Conservation (phyloP, 2,797 vertebrate genomes). For the Potorous gilbertii region DNA sequence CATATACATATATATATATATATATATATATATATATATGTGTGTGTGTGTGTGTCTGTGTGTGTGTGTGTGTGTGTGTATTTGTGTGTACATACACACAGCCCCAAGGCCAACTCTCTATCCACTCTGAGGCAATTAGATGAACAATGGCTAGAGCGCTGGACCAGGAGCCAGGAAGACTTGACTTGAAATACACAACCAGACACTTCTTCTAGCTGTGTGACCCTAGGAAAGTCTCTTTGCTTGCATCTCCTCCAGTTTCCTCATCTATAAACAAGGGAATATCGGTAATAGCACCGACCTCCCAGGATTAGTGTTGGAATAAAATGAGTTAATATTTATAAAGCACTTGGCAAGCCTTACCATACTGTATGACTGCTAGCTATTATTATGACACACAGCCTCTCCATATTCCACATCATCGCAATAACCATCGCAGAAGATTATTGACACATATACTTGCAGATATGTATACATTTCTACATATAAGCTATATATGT, state of each 20-base stretch:
- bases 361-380: not conserved
- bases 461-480: not conserved
- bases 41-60: not conserved
- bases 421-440: not conserved
- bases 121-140: not conserved
- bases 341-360: not conserved
- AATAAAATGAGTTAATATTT: not conserved
- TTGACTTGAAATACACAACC: not conserved
- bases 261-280: not conserved
- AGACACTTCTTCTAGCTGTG: not conserved
- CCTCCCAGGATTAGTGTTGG: not conserved
- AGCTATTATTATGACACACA: not conserved
- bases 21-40: too few relatives aligned
- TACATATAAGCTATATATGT: not conserved
- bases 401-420: not conserved
- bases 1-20: too few relatives aligned
- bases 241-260: not conserved
- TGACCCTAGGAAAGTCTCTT: not conserved
- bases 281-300: not conserved
- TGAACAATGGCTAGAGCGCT: not conserved
- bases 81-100: too few relatives aligned
- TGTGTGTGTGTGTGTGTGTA: not conserved
- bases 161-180: not conserved
- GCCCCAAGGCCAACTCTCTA: not conserved
- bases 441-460: not conserved